phyloP scores from a whole-genome alignment of 2,888 invertebrate species.

The Agrochola macilenta region DNA sequence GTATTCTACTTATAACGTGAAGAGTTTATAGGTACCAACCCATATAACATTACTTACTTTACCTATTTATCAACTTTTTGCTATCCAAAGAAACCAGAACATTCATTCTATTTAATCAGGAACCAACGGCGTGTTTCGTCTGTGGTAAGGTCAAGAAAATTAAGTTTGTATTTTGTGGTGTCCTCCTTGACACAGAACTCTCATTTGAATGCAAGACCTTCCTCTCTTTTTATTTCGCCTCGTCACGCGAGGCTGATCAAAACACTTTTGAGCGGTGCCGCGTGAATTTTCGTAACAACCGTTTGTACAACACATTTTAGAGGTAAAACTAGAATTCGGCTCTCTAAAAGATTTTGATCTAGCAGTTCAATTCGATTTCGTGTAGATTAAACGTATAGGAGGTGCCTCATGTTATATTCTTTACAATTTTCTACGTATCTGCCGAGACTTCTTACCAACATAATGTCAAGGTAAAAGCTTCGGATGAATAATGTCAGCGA shows the following conservation, averaged over 20 bases:
- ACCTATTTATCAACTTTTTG: conserved; percentile 1
- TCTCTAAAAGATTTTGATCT: conserved; percentile 29
- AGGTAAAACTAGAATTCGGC: conserved; percentile 49
- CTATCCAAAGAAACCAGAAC: background rate
- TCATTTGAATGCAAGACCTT: conserved; percentile 78
- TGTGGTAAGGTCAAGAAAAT: conserved; percentile 67
- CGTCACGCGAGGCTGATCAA: conserved; percentile 79
- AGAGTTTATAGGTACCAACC: background rate
- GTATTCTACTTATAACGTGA: background rate
- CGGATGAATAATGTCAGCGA: conserved; percentile 50
- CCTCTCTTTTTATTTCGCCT: conserved; percentile 73
- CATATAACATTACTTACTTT: background rate
- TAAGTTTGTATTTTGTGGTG: conserved; percentile 70
- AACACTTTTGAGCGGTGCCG: conserved; percentile 74
- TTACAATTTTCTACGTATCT: conserved; percentile 19
- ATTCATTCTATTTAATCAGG: conserved; percentile 7
- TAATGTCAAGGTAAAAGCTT: conserved; percentile 50
- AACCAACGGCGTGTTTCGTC: conserved; percentile 39
- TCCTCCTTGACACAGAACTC: conserved; percentile 68
- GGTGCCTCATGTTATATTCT: background rate
- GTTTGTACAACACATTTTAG: conserved; percentile 61
- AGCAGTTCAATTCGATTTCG: conserved; percentile 29
- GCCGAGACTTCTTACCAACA: conserved; percentile 33
- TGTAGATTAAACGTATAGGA: conserved; percentile 10
- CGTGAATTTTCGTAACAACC: conserved; percentile 67